Evolutionary conservation across 2,113 vertebrate genomes (phyloP).

Genomic region (Phainopepla nitens): DNA sequence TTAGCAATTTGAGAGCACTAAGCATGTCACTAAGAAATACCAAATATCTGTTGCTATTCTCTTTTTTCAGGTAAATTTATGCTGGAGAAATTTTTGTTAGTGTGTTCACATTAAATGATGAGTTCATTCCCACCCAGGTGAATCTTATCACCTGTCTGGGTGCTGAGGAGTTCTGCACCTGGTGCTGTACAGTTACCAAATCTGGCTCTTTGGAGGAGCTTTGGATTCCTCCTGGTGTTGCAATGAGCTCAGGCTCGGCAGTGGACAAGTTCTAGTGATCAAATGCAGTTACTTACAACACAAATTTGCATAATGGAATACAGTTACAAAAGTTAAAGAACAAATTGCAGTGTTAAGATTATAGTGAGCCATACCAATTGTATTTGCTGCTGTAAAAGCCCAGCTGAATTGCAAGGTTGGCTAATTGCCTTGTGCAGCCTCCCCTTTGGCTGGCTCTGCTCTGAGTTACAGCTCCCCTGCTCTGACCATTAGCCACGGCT

Average conservation of each 20-base stretch:
- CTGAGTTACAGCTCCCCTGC: background rate
- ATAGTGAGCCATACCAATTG: background rate
- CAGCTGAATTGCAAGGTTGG: background rate
- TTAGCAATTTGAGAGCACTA: background rate
- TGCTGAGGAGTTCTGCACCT: background rate
- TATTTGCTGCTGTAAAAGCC: background rate
- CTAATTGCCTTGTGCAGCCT: constrained; percentile 3
- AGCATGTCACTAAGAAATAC: background rate
- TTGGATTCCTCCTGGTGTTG: background rate
- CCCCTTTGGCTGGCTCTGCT: background rate
- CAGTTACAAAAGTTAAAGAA: background rate
- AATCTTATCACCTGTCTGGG: background rate
- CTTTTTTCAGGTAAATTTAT: background rate
- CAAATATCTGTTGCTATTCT: background rate
- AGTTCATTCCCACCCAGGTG: background rate
- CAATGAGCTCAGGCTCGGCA: background rate
- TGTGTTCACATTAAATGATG: background rate
- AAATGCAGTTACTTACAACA: background rate
- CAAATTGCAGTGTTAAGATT: background rate
- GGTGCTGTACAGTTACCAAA: background rate
- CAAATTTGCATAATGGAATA: background rate
- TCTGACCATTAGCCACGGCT: background rate
- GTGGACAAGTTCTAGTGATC: background rate
- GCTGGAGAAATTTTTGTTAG: background rate
- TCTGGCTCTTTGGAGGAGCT: background rate